Base-by-base conservation (phyloP, 1,140 invertebrate genomes). In the Papilio polytes region DNA sequence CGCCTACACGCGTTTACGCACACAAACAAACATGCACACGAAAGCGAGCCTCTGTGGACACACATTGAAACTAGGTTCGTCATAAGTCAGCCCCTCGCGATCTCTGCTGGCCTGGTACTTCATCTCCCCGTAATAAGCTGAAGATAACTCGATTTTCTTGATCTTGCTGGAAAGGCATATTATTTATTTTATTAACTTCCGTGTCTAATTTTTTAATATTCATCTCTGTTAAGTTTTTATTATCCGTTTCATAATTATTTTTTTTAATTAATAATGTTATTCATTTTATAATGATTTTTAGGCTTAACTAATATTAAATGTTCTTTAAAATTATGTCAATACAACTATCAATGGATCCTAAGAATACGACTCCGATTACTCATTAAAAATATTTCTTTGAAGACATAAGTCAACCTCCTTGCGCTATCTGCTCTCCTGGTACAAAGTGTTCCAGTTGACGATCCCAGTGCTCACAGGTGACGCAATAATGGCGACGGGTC, bases 121-220 rank as follows among this genome's bases (percentile, higher is more conserved):
- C 86, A 88, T 86, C 90, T 92, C 88, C 87, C 88, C 91, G 92
- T 94, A 94, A 94, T 94, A 94, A 94, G 93, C 93, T 92, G 91
- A 92, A 93, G 92, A 94, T 94, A 92, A 93, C 89, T 92, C 88
- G 89, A 89, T 92, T 93, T 94, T 93, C 92, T 94, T 92, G 89
- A 93, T 94, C 89, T 89, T 90, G 84, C 87, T 87, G 85, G 85
- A 88, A 84, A 83, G 87, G 86, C 84, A 82, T 83, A 82, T 74
- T 82, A 70, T 87, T 90, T 89, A 88, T 90, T 91, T 88, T 88
- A 82, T 88, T 87, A 89, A 90, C 90, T 92, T 94, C 91, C 90
- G 92, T 86, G 86, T 91, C 72, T 74, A 74, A 86, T 86, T 84
- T 85, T 89, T 88, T 87, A 84, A 80, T 80, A 77, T 85, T 85